Conservation (phyloP, 2,888 invertebrate species). For the Drosophila algonquin region DNA sequence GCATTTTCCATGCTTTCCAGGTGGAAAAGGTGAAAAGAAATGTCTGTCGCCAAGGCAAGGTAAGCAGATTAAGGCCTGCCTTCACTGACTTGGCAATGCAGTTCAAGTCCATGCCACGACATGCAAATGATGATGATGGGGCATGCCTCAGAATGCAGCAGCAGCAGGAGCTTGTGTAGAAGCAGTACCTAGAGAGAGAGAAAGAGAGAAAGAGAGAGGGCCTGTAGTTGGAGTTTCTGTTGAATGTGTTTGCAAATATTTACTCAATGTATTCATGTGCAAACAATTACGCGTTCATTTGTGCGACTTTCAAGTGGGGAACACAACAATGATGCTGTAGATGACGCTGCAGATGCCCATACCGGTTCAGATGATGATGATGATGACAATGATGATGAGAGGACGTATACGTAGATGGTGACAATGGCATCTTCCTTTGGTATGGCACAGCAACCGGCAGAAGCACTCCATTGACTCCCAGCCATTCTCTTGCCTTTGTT, state of each 20-base stretch:
- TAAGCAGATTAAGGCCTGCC: conserved; percentile 76
- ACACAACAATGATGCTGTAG: conserved; percentile 53
- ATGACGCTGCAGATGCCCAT: conserved; percentile 22
- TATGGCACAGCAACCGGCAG: background rate
- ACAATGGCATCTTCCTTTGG: conserved; percentile 48
- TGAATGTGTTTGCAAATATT: conserved; percentile 63
- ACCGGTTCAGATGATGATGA: background rate
- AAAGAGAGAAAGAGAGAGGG: background rate
- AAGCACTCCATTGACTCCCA: conserved; percentile 20
- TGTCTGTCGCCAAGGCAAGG: conserved; percentile 58
- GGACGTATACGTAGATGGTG: conserved; percentile 2
- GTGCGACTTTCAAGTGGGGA: conserved; percentile 61
- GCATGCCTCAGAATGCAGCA: conserved; percentile 23
- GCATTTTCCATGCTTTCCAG: background rate
- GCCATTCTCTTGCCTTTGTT: conserved; percentile 18
- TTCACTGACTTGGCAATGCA: conserved; percentile 71
- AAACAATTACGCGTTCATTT: conserved; percentile 77
- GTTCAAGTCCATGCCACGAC: conserved; percentile 46
- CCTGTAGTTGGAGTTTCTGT: conserved; percentile 7
- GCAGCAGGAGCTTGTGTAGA: background rate
- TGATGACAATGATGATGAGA: conserved; percentile 4
- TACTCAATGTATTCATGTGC: conserved; percentile 76
- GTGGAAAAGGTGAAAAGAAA: conserved; percentile 26
- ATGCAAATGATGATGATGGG: conserved; percentile 64
- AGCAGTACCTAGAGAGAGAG: background rate